Evolutionary conservation across 2,797 vertebrate species (phyloP).

Genomic region (Sciaenops ocellatus): DNA sequence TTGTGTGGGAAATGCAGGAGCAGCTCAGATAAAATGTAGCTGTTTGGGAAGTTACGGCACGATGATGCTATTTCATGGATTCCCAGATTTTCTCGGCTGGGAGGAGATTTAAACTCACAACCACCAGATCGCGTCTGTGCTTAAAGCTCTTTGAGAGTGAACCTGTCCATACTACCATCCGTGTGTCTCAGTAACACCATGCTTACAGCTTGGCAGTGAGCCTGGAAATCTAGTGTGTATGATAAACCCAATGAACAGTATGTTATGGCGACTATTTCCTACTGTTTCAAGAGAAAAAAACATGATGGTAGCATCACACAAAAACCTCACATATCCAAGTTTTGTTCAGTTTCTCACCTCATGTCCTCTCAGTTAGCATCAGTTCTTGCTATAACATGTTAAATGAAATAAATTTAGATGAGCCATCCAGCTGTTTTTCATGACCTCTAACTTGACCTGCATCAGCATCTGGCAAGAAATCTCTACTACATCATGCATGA

Average conservation of each 20-base stretch:
- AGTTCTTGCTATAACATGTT: background rate
- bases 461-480: slow-evolving; percentile 1
- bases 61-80: slow-evolving; percentile 14
- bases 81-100: slow-evolving; percentile 22
- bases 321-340: background rate
- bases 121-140: background rate
- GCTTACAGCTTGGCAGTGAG: slow-evolving; percentile 1
- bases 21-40: background rate
- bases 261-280: background rate
- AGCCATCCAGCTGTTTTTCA: slow-evolving; percentile 17
- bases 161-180: slow-evolving; percentile 5
- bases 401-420: background rate
- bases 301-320: background rate
- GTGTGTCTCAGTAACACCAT: slow-evolving; percentile 1
- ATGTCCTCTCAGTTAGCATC: background rate
- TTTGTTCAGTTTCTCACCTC: background rate
- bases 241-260: background rate
- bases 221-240: slow-evolving; percentile 10
- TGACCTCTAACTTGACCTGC: slow-evolving; percentile 20
- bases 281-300: slow-evolving; percentile 8
- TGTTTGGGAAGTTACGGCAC: background rate
- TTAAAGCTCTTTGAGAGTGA: slow-evolving; percentile 17
- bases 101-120: background rate
- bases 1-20: background rate
- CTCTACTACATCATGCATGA: background rate